Evolutionary conservation across 1,140 invertebrate species (phyloP).

Genomic region (Achatina immaculata): DNA sequence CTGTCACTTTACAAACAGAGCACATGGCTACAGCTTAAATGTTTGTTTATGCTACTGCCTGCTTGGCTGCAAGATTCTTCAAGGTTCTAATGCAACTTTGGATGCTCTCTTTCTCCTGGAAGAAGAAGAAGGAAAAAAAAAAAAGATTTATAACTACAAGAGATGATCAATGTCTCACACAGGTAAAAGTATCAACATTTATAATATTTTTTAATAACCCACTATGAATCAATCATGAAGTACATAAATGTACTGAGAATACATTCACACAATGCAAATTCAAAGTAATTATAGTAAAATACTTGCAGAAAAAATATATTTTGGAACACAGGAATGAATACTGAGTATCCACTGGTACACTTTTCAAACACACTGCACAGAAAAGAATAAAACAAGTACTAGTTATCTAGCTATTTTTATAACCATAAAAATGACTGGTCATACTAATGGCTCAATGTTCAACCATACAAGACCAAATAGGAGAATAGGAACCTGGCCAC

Average conservation of each 20-base stretch:
- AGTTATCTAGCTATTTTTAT: too few relatives aligned
- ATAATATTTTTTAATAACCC: background rate
- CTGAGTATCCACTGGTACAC: too few relatives aligned
- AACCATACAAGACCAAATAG: too few relatives aligned
- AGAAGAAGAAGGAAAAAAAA: conserved; percentile 40
- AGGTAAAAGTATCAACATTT: background rate
- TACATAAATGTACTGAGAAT: background rate
- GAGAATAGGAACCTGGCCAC: too few relatives aligned
- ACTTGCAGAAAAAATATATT: background rate
- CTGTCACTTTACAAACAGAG: too few relatives aligned
- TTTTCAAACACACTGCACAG: too few relatives aligned
- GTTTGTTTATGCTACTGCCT: background rate
- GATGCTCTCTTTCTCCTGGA: conserved; percentile 85
- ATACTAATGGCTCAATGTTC: too few relatives aligned
- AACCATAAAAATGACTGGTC: too few relatives aligned
- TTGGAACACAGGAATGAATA: too few relatives aligned
- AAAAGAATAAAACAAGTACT: too few relatives aligned
- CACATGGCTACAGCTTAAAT: background rate
- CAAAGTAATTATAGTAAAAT: background rate
- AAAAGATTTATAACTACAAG: background rate
- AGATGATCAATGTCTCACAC: background rate
- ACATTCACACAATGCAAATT: background rate
- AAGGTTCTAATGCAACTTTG: conserved; percentile 91
- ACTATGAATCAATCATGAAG: background rate
- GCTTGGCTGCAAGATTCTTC: conserved; percentile 75